Percentiles rank a stretch among this genome's conserved stretches.
These are phyloP conservation scores for Allolobophora icterica DNA, from an alignment of 2,888 invertebrate species.

Conservation along the genomic window DNA sequence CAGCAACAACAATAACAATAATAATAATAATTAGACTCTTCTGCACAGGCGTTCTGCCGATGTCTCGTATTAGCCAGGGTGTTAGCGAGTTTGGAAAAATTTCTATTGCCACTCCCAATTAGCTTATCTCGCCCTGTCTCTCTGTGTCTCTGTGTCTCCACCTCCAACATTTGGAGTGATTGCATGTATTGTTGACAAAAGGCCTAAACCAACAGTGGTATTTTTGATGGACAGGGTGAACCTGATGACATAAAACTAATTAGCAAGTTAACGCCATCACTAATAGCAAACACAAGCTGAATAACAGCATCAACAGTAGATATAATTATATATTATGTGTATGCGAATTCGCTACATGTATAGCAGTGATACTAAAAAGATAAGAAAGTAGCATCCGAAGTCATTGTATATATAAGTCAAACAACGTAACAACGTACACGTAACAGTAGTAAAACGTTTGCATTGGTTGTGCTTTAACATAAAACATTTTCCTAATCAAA, in stretches of 20 bases:
- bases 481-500: background rate
- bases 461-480: constrained; percentile 19
- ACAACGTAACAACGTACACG: background rate
- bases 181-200: too few species aligned
- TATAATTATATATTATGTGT: background rate
- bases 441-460: constrained; percentile 7
- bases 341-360: background rate
- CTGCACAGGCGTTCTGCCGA: too few species aligned
- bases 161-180: too few species aligned
- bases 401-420: background rate
- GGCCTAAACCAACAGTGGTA: too few species aligned
- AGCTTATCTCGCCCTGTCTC: too few species aligned
- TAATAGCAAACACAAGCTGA: background rate
- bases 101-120: too few species aligned
- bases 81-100: too few species aligned
- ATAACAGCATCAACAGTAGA: background rate
- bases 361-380: background rate
- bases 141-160: too few species aligned
- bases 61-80: too few species aligned
- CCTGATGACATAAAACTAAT: background rate
- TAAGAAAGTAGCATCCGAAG: background rate
- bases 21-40: too few species aligned
- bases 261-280: background rate
- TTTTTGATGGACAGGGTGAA: too few species aligned
- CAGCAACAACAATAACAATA: too few species aligned